Evolutionary conservation across 2,888 invertebrate species (phyloP).

Genomic region (Acleris emargana): DNA sequence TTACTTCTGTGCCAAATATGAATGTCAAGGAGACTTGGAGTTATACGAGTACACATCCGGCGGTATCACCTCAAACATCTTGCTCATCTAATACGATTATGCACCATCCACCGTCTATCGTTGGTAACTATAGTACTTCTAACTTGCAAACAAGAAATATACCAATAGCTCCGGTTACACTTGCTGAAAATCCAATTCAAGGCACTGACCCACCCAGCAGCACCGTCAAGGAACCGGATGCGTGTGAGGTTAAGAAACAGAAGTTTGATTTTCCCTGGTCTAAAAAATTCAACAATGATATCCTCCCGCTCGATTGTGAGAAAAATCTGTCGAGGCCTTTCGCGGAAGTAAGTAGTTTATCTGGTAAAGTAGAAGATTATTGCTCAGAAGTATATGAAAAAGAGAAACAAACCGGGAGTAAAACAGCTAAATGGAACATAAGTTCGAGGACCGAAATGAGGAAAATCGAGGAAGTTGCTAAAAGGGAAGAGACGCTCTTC

Average conservation of each 20-base stretch:
- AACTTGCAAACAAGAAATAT: constrained; percentile 73
- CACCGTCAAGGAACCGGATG: constrained; percentile 71
- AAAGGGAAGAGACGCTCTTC: constrained; percentile 74
- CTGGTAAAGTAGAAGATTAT: constrained; percentile 59
- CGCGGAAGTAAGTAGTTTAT: constrained; percentile 70
- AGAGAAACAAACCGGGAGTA: constrained; percentile 42
- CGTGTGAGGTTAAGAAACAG: constrained; percentile 56
- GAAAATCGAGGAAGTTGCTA: constrained; percentile 69
- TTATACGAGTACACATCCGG: constrained; percentile 61
- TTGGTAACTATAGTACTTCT: constrained; percentile 68
- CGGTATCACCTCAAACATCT: constrained; percentile 60
- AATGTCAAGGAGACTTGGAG: constrained; percentile 80
- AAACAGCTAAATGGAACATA: constrained; percentile 48
- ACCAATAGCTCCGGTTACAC: constrained; percentile 76
- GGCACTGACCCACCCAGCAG: constrained; percentile 78
- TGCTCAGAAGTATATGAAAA: constrained; percentile 19
- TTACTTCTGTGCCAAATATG: constrained; percentile 82
- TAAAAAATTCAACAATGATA: constrained; percentile 78
- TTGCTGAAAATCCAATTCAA: constrained; percentile 77
- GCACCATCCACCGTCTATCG: constrained; percentile 68
- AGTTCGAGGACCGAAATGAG: constrained; percentile 54
- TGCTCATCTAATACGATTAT: constrained; percentile 65
- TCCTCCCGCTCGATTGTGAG: constrained; percentile 67
- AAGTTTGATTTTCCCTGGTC: constrained; percentile 80
- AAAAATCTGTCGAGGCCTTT: constrained; percentile 72